phyloP scores from a whole-genome alignment of 2,113 vertebrate species.

The Camelus bactrianus region DNA sequence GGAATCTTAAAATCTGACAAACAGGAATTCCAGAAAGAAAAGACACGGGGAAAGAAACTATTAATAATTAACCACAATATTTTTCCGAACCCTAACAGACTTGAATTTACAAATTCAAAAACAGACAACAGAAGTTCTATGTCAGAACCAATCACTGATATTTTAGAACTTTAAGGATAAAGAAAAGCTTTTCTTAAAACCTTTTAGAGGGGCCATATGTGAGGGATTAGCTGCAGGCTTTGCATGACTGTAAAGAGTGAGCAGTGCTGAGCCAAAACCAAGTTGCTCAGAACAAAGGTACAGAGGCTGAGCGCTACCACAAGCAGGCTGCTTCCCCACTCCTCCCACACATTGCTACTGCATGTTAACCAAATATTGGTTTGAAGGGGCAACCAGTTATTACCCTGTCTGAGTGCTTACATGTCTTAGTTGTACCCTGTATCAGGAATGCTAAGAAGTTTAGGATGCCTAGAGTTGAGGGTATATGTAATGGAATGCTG shows the following conservation, averaged over 20 bases:
- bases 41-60: not conserved
- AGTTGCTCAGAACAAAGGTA: not conserved
- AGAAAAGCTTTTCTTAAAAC: not conserved
- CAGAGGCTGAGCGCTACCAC: not conserved
- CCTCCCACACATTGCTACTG: not conserved
- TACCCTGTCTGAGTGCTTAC: not conserved
- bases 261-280: not conserved
- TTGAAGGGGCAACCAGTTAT: not conserved
- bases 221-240: not conserved
- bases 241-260: not conserved
- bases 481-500: not conserved
- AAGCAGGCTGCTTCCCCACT: not conserved
- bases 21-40: not conserved
- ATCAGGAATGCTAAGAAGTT: not conserved
- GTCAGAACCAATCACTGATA: not conserved
- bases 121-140: not conserved
- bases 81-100: not conserved
- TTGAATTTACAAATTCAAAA: not conserved
- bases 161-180: not conserved
- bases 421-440: not conserved
- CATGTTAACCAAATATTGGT: not conserved
- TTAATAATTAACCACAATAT: not conserved
- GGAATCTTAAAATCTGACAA: not conserved
- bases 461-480: not conserved
- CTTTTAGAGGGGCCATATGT: not conserved